phyloP scores from a whole-genome alignment of 2,888 invertebrate genomes.

The Drosophila pegasa region DNA sequence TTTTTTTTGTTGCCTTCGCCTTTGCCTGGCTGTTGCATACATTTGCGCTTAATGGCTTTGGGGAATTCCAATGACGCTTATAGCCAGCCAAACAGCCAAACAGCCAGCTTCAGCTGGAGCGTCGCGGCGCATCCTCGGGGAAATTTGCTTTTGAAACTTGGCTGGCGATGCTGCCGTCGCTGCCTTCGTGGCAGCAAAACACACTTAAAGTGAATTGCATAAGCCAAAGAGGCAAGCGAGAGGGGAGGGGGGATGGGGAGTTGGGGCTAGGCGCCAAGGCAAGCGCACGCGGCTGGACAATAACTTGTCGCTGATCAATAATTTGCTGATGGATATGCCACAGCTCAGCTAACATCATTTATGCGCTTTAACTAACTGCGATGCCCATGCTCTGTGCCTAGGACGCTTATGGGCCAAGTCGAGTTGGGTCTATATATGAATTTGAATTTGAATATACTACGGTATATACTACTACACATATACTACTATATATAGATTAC shows the following conservation, averaged over 20 bases:
- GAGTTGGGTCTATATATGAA: no score
- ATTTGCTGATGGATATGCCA: conserved; percentile 56
- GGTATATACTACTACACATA: no score
- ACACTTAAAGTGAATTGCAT: conserved; percentile 63
- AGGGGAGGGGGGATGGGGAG: not conserved
- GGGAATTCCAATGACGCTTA: conserved; percentile 79
- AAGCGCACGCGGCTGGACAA: conserved; percentile 48
- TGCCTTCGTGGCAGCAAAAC: conserved; percentile 34
- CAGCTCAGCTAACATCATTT: conserved; percentile 7
- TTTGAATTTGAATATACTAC: no score
- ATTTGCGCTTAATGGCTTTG: conserved; percentile 79
- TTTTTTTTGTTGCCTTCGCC: not conserved
- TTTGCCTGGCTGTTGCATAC: conserved; percentile 72
- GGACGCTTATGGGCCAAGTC: no score
- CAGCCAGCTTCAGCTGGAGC: conserved; percentile 32
- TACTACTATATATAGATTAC: no score
- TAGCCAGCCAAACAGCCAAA: conserved; percentile 59
- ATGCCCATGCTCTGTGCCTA: not conserved
- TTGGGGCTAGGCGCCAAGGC: not conserved
- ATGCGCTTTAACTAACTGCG: conserved; percentile 13
- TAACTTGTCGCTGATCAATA: conserved; percentile 62
- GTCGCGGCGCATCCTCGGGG: conserved; percentile 64
- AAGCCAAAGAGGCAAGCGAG: not conserved
- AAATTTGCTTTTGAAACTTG: conserved; percentile 75
- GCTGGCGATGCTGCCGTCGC: conserved; percentile 40